These are phyloP conservation scores for Trematomus loennbergii DNA, from an alignment of 2,113 vertebrate species.

Conservation along the genomic window DNA sequence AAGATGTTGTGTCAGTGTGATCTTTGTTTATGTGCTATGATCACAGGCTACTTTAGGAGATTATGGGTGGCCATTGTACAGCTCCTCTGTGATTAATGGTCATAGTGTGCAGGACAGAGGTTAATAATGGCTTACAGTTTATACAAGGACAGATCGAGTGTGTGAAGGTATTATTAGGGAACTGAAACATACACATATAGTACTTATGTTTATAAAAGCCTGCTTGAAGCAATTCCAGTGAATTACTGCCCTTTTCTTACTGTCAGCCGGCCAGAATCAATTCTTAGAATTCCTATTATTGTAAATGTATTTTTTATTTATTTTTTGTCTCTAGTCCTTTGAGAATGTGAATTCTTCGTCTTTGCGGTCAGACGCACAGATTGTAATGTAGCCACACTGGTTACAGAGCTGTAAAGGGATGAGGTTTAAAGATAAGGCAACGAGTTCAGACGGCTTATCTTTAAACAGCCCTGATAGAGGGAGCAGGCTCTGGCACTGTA, in stretches of 20 bases:
- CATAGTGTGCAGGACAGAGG: constrained; percentile 85
- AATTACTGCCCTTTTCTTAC: not conserved
- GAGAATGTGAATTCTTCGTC: constrained; percentile 29
- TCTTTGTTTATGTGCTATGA: not conserved
- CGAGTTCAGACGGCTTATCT: constrained; percentile 78
- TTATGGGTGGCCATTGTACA: not conserved
- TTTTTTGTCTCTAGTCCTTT: not conserved
- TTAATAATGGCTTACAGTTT: constrained; percentile 86
- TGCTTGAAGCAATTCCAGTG: not conserved
- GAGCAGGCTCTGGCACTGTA: constrained; percentile 67
- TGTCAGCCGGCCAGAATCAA: not conserved
- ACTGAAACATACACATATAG: not conserved
- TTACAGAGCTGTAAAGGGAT: constrained; percentile 62
- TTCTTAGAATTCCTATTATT: not conserved
- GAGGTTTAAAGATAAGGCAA: constrained; percentile 71
- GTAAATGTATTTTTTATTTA: not conserved
- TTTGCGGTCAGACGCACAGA: constrained; percentile 38
- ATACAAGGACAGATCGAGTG: constrained; percentile 76
- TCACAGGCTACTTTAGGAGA: not conserved
- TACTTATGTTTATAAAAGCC: not conserved
- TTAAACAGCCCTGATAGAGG: constrained; percentile 57
- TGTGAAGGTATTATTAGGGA: not conserved
- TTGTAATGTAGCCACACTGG: constrained; percentile 49
- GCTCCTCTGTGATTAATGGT: constrained; percentile 84
- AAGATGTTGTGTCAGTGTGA: not conserved